Evolutionary conservation across 2,797 vertebrate genomes (phyloP).

Genomic region (Craterocephalus amniculus): DNA sequence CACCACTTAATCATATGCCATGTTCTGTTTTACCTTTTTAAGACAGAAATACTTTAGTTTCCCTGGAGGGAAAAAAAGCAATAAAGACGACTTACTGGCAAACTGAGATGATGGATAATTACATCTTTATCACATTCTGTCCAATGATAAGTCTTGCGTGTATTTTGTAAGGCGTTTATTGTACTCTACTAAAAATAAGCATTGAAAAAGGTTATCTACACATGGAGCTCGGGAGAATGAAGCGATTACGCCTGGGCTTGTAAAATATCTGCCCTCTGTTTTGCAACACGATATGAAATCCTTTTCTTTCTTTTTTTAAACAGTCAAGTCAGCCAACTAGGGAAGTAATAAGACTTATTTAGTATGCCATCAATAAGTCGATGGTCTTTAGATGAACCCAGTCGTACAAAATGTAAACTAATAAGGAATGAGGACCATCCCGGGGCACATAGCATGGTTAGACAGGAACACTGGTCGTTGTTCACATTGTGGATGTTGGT

Average conservation of each 20-base stretch:
- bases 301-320: no score
- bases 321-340: background rate
- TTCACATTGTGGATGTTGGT: background rate
- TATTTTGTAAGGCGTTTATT: constrained; percentile 23
- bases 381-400: background rate
- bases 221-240: constrained; percentile 33
- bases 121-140: constrained; percentile 14
- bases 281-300: constrained; percentile 1
- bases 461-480: constrained; percentile 17
- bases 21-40: background rate
- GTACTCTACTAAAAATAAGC: constrained; percentile 36
- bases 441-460: constrained; percentile 1
- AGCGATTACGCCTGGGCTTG: constrained; percentile 40
- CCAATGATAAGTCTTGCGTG: constrained; percentile 16
- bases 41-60: background rate
- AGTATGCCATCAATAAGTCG: background rate
- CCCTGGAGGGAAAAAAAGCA: background rate
- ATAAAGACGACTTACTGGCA: background rate
- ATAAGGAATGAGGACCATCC: background rate
- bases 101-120: constrained; percentile 20
- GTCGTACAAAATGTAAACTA: background rate
- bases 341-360: background rate
- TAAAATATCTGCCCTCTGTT: constrained; percentile 9
- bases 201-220: constrained; percentile 24
- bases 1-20: background rate